Base-by-base conservation (phyloP, 2,888 invertebrate species). In the Encarsia formosa region DNA sequence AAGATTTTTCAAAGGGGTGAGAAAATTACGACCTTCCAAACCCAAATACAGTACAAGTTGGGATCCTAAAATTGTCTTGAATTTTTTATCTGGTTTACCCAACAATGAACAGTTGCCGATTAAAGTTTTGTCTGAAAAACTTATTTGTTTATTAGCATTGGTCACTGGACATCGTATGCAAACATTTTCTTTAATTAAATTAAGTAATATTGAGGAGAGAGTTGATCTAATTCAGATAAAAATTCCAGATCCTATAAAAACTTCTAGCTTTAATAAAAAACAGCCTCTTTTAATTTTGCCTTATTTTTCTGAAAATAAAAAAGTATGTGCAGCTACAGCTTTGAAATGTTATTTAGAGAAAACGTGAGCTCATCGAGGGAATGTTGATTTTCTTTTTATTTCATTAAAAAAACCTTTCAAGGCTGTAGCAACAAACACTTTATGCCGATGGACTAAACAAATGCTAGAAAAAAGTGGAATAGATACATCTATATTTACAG, bases 1-100 rank as follows among this genome's bases (percentile, higher is more conserved):
- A 38, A 52, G 60, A 37, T 57, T 60, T 52, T 58, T 59, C 16
- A 49, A 37, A 19, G 57, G 58, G 2, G 29, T 56, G 3, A 49
- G 19, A 1, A 55, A 46, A 29, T 8, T 40, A 3, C 49, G 38
- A 42, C 58, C 58, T 11, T 5, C 40, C 1, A 55, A 43, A 24
- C 55, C 58, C 5, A 53, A 50, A 35, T 60, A 60, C 18, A 26
- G 57, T 18, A 39, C 40, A 15, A 55, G 55, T 16, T 60, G 58
- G 56, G 18, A 52, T 18, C 45, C 45, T 8, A 45, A 37, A 19
- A 24, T 45, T n/a, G 45, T 45, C 5, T 18, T 45, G 8, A 15
- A 45, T n/a, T 45, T 24, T 37, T 24, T 45, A 19, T 16, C 16
- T 8, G 24, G 23, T 3, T 15, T 24, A 9, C 24, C 35, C 13